Conservation (phyloP, 2,113 vertebrate genomes). For the Antechinus flavipes region DNA sequence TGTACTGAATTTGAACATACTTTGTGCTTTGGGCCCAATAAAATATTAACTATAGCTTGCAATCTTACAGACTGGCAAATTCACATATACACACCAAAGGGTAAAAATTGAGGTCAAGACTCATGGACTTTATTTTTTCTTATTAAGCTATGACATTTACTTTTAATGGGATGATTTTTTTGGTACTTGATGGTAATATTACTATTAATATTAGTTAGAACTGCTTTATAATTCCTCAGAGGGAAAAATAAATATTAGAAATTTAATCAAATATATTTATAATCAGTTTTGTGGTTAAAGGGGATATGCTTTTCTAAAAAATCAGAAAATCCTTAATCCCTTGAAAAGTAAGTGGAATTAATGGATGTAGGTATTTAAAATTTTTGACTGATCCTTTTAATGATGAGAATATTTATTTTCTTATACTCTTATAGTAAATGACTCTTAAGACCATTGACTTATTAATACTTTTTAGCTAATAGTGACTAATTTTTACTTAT, state of each 20-base stretch:
- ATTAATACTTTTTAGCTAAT: conserved; percentile 72
- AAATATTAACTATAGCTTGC: conserved; percentile 93
- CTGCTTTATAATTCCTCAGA: neutral
- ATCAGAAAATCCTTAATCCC: conserved; percentile 1
- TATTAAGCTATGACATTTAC: conserved; percentile 41
- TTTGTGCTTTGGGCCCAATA: conserved; percentile 88
- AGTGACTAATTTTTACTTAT: conserved; percentile 77
- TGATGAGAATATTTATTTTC: conserved; percentile 61
- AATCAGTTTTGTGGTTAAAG: neutral
- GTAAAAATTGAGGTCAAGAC: conserved; percentile 71
- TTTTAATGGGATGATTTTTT: neutral
- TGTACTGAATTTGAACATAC: conserved; percentile 87
- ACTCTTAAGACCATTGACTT: conserved; percentile 61
- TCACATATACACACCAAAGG: conserved; percentile 76
- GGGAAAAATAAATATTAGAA: conserved; percentile 9
- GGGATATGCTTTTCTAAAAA: conserved; percentile 30
- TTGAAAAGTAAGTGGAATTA: conserved; percentile 32
- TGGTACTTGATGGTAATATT: conserved; percentile 50
- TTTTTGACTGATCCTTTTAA: conserved; percentile 20
- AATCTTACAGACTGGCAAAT: conserved; percentile 87
- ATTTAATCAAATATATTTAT: neutral
- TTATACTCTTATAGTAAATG: conserved; percentile 64
- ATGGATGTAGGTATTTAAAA: conserved; percentile 37
- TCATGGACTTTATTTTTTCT: conserved; percentile 49
- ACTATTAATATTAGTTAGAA: conserved; percentile 41